Base-by-base conservation (phyloP, 2,888 invertebrate species). In the Adelognathus sp. region DNA sequence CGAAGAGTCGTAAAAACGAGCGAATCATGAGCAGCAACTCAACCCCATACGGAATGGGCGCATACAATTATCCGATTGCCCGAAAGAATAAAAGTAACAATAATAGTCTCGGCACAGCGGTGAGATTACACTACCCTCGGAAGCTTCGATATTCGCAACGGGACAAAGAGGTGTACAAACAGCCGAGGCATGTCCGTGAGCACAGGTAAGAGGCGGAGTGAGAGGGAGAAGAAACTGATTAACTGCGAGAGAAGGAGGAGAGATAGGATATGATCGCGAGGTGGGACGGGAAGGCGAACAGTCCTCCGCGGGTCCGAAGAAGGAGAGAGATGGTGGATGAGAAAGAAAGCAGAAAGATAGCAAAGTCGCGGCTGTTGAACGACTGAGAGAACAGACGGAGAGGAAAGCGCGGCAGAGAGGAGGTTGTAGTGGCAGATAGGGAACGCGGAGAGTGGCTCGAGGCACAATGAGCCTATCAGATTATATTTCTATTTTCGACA, bases 401-500 rank as follows among this genome's bases (percentile, higher is more conserved):
- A 64, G 77, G 46, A 61, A 54, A 78, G 69, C 67, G 46, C 31
- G 70, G 76, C 76, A 83, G 84, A 84, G 80, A 73, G 75, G 80
- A 79, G 86, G 86, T 84, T 84, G 66, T 75, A 84, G 87, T 86
- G 86, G 86, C 85, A 87, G 89, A 89, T 88, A 89, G 87, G 83
- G 86, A 81, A 50, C 50, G 85, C n/a, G n/a, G n/a, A n/a, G 85
- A 87, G 87, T 88, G 86, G 89, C 90, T 90, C 84, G 83, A 73
- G 90, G 90, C 89, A 90, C 89, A 90, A 90, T 90, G 89, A 90
- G 90, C 89, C 90, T 90, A 90, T 90, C 90, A 89, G 90, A 90
- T 90, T 90, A 90, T 90, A 90, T 89, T 90, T 90, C 90, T 90
- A 90, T 90, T 90, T 90, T 90, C 90, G 90, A 90, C 90, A 90